These are phyloP conservation scores for Ophioderma brevispina DNA, from an alignment of 35 echinoderm and acorn worm species.

Conservation along the genomic window DNA sequence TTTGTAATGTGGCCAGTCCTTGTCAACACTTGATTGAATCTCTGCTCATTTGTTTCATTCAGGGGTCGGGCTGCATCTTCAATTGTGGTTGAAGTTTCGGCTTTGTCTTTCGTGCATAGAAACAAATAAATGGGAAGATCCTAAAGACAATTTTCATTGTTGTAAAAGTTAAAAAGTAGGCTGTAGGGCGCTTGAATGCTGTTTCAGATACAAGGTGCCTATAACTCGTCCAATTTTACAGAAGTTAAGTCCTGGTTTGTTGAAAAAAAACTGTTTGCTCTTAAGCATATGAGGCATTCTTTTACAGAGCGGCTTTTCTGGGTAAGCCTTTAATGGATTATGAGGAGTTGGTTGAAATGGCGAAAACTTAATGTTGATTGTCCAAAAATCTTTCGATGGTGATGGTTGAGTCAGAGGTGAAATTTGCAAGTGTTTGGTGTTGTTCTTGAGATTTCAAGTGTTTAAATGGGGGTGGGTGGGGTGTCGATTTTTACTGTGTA, in stretches of 20 bases:
- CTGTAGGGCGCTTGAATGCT: background rate
- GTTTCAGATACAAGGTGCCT: background rate
- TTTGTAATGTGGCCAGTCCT: background rate
- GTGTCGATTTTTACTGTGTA: background rate
- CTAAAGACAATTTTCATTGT: background rate
- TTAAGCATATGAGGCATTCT: background rate
- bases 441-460: background rate
- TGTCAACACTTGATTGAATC: background rate
- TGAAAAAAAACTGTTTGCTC: background rate
- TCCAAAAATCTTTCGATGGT: too few species aligned
- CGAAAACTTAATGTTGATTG: background rate
- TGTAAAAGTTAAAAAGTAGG: background rate
- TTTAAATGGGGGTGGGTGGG: background rate
- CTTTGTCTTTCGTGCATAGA: background rate
- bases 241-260: background rate
- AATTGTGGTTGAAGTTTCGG: background rate
- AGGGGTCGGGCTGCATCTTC: background rate
- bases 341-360: background rate
- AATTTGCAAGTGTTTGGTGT: too few species aligned
- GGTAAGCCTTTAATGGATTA: background rate
- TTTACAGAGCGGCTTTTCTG: background rate
- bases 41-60: background rate
- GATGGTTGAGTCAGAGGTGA: too few species aligned
- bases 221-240: background rate
- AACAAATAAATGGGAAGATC: background rate